Base-by-base conservation (phyloP, 2,888 invertebrate species). In the Eucera pruinosa region DNA sequence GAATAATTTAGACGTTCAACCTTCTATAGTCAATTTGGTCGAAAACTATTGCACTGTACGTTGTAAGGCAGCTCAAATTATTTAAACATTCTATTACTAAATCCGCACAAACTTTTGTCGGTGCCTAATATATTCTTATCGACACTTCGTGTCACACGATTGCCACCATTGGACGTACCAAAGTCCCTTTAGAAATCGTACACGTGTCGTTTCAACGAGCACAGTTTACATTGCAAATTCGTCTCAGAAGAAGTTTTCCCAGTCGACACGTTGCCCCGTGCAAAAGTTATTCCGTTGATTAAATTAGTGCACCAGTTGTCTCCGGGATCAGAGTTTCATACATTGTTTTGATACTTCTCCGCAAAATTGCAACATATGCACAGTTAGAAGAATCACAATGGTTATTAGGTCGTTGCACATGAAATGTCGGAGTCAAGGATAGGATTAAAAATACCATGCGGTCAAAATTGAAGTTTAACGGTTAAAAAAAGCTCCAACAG, bases 221-320 rank as follows among this genome's bases (percentile, higher is more conserved):
- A 54, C 80, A 78, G 90, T 90, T 90, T 90, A 90, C 89, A 90
- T 90, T 91, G 91, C 90, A 91, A 90, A 91, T 90, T 89, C 82
- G 84, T 50, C 50, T 84, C 86, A n/a, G 81, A 76, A 80, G 86
- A 90, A 89, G 86, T 82, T 82, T 77, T 77, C 77, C 62, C 41
- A 23, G 73, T 62, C 75, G 82, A 84, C 87, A 84, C 82, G 73
- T 75, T 80, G 80, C 72, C 68, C 64, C 45, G 20, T 50, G 66
- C 86, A 80, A 83, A 88, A 89, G 86, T 89, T 86, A 84, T 82
- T 84, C 72, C 83, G 79, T 68, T 87, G 89, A 90, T 90, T 90
- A 90, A 89, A 90, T 90, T 90, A 90, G 83, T 83, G 78, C 57
- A 70, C 71, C 82, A 80, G 78, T 83, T 78, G 73, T 64, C 61